Evolutionary conservation across 1,140 invertebrate species (phyloP), one percentile per base, ranked within the genome.

Genomic region (Coboldia fuscipes): DNA sequence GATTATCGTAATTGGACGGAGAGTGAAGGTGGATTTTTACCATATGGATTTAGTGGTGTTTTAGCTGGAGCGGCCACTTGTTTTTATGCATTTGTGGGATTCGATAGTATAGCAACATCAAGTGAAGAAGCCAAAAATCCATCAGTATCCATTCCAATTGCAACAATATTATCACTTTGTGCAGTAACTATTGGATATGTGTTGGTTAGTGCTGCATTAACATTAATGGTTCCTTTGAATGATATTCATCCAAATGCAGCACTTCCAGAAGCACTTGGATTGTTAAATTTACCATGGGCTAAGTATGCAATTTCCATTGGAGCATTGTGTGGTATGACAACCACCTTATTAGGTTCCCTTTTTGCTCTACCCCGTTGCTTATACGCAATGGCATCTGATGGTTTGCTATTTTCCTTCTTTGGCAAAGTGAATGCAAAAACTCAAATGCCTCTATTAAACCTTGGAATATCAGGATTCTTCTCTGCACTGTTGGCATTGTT

Each of bases 341-440:
- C 77, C 1, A 84, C 81, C 1, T 57, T 89, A 0, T 68, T 89
- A 33, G 78, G 84, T 3, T 85, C 79, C 0, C 53, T 90, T 1
- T 92, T 83, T 47, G 75, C 80, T 0, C 53, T 89, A 7, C 81
- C 84, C 0, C 60, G 82, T 14, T 82, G 80, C 37, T 68, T 86
- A 49, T 90, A 90, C 44, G 72, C 83, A 1, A 89, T 93, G 83
- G 79, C 85, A 0, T 66, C 68, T 17, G 86, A 92, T 47, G 85
- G 85, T 1, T 55, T 92, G 3, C 59, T 90, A 1, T 88, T 89
- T 43, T 66, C 71, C 19, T 82, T 81, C 41, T 61, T 90, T 20
- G 75, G 73, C 0, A 63, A 66, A 38, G 63, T 89, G 1, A 80
- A 71, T 43, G 56, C 69, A 19, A 75, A 71, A 37, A 84, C 71